Percentiles rank a stretch among this genome's conserved stretches.
Evolutionary conservation across 2,888 invertebrate genomes (phyloP).

Genomic region (Clistopyga incitator): DNA sequence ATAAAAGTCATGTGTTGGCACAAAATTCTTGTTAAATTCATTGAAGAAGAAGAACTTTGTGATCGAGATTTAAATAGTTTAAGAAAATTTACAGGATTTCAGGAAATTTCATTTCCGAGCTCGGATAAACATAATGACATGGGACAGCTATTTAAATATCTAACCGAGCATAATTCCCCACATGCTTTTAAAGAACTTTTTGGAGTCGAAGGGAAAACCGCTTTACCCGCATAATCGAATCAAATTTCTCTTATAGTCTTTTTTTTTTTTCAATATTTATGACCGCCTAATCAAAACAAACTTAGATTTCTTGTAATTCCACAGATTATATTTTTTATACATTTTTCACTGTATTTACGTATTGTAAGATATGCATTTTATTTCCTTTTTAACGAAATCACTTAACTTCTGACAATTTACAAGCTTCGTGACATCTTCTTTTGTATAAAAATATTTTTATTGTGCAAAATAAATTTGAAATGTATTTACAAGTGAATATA

Average conservation of each 20-base stretch:
- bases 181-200: constrained; percentile 93
- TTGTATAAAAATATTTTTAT: constrained; percentile 4
- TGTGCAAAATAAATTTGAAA: constrained; percentile 16
- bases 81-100: constrained; percentile 88
- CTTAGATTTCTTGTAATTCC: constrained; percentile 8
- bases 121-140: constrained; percentile 90
- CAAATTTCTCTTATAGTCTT: background rate
- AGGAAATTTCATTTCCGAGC: constrained; percentile 88
- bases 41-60: constrained; percentile 86
- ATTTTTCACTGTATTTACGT: constrained; percentile 11
- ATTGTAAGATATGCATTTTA: background rate
- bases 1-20: constrained; percentile 95
- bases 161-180: constrained; percentile 89
- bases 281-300: background rate
- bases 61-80: constrained; percentile 81
- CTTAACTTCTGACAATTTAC: background rate
- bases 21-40: constrained; percentile 90
- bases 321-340: constrained; percentile 25
- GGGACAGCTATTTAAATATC: constrained; percentile 91
- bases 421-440: background rate
- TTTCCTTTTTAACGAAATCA: background rate
- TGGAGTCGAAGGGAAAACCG: constrained; percentile 85
- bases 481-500: constrained; percentile 3
- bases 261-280: constrained; percentile 1
- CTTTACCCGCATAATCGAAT: constrained; percentile 53